A percentile compares a stretch with the other conserved stretches of the same genome.
Evolutionary conservation across 2,113 vertebrate genomes (phyloP).

Genomic region (Chascanopsetta lugubris): DNA sequence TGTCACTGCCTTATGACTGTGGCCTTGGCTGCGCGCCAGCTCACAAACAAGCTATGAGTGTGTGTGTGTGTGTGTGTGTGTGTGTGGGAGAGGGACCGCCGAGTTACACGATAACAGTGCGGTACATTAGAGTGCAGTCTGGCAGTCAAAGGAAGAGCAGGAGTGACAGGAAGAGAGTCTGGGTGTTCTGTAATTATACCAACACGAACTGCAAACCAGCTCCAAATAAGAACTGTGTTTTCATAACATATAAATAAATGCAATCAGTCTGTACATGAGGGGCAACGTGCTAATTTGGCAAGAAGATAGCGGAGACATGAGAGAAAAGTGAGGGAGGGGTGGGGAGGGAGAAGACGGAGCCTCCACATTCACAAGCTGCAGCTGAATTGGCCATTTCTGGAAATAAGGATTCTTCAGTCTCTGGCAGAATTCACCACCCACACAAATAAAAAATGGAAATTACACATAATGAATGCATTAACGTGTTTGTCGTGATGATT

Average conservation of each 20-base stretch:
- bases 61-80: slow-evolving; percentile 25
- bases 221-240: slow-evolving; percentile 2
- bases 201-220: background rate
- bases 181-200: background rate
- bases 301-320: slow-evolving; percentile 1
- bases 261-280: slow-evolving; percentile 14
- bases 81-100: slow-evolving; percentile 10
- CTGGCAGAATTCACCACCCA: slow-evolving; percentile 13
- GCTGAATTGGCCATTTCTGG: slow-evolving; percentile 38
- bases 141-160: slow-evolving; percentile 40
- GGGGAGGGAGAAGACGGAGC: background rate
- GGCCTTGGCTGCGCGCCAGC: slow-evolving; percentile 65
- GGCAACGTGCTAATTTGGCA: slow-evolving; percentile 14
- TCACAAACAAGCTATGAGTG: slow-evolving; percentile 15
- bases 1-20: slow-evolving; percentile 67
- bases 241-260: background rate
- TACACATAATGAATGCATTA: slow-evolving; percentile 56
- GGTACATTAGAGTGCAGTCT: slow-evolving; percentile 22
- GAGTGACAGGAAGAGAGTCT: slow-evolving; percentile 5
- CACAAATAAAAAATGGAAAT: slow-evolving; percentile 39
- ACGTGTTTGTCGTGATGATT: slow-evolving; percentile 48
- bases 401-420: slow-evolving; percentile 41
- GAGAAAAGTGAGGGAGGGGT: background rate
- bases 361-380: slow-evolving; percentile 42
- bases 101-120: slow-evolving; percentile 25